These are phyloP conservation scores for Dorcus hopei DNA, from an alignment of 2,888 invertebrate genomes.

Conservation along the genomic window DNA sequence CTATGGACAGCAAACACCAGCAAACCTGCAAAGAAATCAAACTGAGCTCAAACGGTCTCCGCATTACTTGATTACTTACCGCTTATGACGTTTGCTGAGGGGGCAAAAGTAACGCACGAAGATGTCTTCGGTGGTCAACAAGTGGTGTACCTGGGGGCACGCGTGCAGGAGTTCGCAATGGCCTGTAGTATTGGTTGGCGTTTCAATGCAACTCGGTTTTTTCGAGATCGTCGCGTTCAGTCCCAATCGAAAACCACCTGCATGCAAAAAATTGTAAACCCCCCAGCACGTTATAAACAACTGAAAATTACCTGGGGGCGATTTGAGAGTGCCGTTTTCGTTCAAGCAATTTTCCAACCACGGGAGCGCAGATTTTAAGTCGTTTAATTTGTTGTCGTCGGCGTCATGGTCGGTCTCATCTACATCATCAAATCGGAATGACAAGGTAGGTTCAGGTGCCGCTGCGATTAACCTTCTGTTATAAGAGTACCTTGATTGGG, in stretches of 20 bases:
- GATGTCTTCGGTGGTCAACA: constrained; percentile 11
- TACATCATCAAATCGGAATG: too few relatives aligned
- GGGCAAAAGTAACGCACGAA: constrained; percentile 14
- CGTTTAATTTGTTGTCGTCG: too few relatives aligned
- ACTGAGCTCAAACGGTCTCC: background rate
- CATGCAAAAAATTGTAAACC: too few relatives aligned
- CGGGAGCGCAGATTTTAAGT: too few relatives aligned
- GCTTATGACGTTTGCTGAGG: background rate
- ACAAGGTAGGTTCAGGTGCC: too few relatives aligned
- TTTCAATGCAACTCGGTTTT: constrained; percentile 18
- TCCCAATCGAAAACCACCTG: constrained; percentile 23
- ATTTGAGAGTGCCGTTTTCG: too few relatives aligned
- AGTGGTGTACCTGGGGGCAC: constrained; percentile 12
- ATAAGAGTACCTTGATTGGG: too few relatives aligned
- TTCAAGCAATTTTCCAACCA: too few relatives aligned
- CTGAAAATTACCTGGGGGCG: too few relatives aligned
- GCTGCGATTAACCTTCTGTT: too few relatives aligned
- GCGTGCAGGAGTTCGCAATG: constrained; percentile 21
- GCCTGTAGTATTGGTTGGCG: constrained; percentile 21
- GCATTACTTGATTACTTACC: background rate
- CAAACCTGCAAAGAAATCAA: background rate
- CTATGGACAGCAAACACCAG: background rate
- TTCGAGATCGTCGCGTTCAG: constrained; percentile 23
- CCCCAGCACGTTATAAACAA: too few relatives aligned
- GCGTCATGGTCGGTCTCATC: too few relatives aligned